A percentile compares a stretch with the other conserved stretches of the same genome.
These are phyloP conservation scores for Chloroclystis v-ata DNA, from an alignment of 2,888 invertebrate genomes.

Conservation along the genomic window DNA sequence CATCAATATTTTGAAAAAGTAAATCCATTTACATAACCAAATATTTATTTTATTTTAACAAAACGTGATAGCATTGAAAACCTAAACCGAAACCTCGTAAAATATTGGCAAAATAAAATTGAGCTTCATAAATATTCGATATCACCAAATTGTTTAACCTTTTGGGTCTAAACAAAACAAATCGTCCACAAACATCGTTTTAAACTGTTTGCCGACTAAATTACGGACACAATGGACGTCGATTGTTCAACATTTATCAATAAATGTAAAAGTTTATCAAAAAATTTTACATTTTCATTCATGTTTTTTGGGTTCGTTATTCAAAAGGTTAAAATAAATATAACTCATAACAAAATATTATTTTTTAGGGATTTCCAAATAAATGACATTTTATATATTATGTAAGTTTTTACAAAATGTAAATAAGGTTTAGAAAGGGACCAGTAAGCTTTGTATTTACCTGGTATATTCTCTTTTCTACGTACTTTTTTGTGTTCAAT, in stretches of 20 bases:
- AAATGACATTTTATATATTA: no score
- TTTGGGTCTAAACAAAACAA: slow-evolving; percentile 21
- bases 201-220: slow-evolving; percentile 26
- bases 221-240: slow-evolving; percentile 25
- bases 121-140: slow-evolving; percentile 4
- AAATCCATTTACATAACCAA: no score
- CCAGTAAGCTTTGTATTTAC: slow-evolving; percentile 20
- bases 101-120: slow-evolving; percentile 10
- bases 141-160: slow-evolving; percentile 10
- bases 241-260: slow-evolving; percentile 13
- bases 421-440: no score
- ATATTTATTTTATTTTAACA: background rate
- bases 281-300: slow-evolving; percentile 4
- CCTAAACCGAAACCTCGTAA: background rate
- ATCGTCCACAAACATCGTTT: slow-evolving; percentile 22
- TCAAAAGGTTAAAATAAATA: background rate
- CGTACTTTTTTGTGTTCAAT: slow-evolving; percentile 22
- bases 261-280: no score
- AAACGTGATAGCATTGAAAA: background rate
- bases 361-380: no score
- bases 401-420: no score
- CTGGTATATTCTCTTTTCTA: slow-evolving; percentile 13
- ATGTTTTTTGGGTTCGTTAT: background rate
- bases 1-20: no score
- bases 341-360: no score